Evolutionary conservation across 2,113 vertebrate species (phyloP).

Genomic region (Haliaeetus leucogaster): DNA sequence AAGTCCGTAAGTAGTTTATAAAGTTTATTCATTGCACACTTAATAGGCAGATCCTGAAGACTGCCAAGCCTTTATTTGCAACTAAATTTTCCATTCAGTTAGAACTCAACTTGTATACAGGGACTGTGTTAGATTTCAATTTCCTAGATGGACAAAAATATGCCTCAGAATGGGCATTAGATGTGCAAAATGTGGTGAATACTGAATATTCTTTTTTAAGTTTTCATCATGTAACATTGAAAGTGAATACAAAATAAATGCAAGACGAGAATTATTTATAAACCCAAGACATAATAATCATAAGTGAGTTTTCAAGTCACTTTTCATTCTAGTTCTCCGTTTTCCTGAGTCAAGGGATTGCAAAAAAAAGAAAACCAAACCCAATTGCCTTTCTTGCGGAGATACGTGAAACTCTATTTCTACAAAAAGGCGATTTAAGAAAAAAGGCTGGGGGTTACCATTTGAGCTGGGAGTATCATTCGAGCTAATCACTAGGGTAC

Average conservation of each 20-base stretch:
- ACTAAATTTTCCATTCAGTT: not conserved
- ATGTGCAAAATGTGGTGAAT: not conserved
- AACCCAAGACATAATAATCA: not conserved
- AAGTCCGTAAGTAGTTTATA: slow-evolving; percentile 11
- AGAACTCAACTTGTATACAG: not conserved
- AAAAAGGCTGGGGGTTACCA: not conserved
- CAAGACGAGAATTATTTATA: not conserved
- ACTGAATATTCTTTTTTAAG: not conserved
- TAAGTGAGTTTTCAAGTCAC: not conserved
- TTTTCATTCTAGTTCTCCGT: not conserved
- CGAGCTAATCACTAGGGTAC: no score
- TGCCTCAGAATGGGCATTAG: not conserved
- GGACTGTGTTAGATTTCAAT: not conserved
- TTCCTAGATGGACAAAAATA: not conserved
- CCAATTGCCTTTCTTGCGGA: not conserved
- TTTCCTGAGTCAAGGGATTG: not conserved
- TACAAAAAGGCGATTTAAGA: not conserved
- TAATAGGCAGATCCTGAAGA: slow-evolving; percentile 15
- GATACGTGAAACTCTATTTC: not conserved
- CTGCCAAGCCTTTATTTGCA: not conserved
- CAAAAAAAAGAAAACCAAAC: not conserved
- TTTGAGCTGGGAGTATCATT: not conserved
- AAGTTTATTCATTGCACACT: not conserved
- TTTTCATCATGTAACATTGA: not conserved
- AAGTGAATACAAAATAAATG: not conserved